Conservation (phyloP, 2,888 invertebrate genomes). For the Troilus luridus region DNA sequence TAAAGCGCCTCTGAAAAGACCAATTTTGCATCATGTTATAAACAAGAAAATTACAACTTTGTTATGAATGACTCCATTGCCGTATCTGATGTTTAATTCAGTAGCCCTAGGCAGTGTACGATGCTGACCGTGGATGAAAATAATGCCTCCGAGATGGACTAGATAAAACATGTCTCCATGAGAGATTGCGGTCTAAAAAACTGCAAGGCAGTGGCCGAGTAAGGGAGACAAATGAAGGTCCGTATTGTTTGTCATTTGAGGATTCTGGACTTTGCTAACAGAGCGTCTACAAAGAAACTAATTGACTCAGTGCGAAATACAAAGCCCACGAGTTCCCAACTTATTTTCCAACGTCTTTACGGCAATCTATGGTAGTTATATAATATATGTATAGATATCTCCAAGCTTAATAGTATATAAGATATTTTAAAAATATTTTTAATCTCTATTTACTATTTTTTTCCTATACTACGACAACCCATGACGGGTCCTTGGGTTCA, state of each 20-base stretch:
- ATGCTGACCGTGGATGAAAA: not conserved
- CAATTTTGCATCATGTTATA: not conserved
- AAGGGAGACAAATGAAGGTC: conserved; percentile 48
- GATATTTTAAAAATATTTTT: no score
- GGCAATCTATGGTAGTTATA: not conserved
- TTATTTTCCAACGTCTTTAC: not conserved
- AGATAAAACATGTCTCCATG: conserved; percentile 19
- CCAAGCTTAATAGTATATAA: no score
- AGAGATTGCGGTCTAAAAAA: conserved; percentile 29
- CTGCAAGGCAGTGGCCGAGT: not conserved
- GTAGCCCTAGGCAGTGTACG: not conserved
- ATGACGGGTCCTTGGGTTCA: no score
- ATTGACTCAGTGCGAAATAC: conserved; percentile 37
- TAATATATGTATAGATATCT: no score
- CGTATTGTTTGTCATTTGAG: conserved; percentile 40
- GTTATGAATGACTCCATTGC: conserved; percentile 20
- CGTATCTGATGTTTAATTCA: conserved; percentile 6
- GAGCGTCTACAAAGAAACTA: not conserved
- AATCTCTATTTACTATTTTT: no score
- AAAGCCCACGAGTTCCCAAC: not conserved
- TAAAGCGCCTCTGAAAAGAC: not conserved
- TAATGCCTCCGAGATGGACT: conserved; percentile 12
- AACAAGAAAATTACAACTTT: conserved; percentile 22
- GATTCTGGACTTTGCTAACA: conserved; percentile 37
- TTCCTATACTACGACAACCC: no score